phyloP scores from a whole-genome alignment of 1,140 invertebrate genomes.

The Palaemon carinicauda region DNA sequence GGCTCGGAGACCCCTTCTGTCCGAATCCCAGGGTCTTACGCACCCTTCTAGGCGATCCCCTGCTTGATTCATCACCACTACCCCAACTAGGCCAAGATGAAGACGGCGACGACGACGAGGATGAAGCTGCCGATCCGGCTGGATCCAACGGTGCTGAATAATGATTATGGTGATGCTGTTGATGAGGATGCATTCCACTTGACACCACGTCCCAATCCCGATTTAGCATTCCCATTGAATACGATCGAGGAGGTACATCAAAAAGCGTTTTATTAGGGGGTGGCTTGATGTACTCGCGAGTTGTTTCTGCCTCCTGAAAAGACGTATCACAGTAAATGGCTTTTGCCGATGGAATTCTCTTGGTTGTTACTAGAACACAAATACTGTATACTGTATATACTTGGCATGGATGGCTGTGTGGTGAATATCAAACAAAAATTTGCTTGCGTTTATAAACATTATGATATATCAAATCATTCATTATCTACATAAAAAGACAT shows the following conservation, averaged over 20 bases:
- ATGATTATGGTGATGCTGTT: not conserved
- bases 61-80: conserved; percentile 35
- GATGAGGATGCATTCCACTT: not conserved
- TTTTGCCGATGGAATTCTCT: too few species aligned
- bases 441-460: too few species aligned
- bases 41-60: conserved; percentile 31
- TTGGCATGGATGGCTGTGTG: too few species aligned
- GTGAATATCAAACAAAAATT: too few species aligned
- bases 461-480: too few species aligned
- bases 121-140: conserved; percentile 32
- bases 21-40: conserved; percentile 3
- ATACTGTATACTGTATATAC: too few species aligned
- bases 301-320: conserved; percentile 22
- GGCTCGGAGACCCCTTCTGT: not conserved
- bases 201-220: conserved; percentile 24
- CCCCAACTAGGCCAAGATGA: conserved; percentile 34
- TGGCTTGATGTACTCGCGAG: conserved; percentile 45
- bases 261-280: conserved; percentile 43
- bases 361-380: too few species aligned
- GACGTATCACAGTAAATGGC: too few species aligned
- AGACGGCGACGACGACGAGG: conserved; percentile 34
- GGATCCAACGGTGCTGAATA: conserved; percentile 37
- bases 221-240: conserved; percentile 18
- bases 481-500: too few species aligned
- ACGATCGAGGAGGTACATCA: conserved; percentile 40